These are phyloP conservation scores for Taxidea taxus DNA, from an alignment of 2,113 vertebrate species.

Conservation along the genomic window DNA sequence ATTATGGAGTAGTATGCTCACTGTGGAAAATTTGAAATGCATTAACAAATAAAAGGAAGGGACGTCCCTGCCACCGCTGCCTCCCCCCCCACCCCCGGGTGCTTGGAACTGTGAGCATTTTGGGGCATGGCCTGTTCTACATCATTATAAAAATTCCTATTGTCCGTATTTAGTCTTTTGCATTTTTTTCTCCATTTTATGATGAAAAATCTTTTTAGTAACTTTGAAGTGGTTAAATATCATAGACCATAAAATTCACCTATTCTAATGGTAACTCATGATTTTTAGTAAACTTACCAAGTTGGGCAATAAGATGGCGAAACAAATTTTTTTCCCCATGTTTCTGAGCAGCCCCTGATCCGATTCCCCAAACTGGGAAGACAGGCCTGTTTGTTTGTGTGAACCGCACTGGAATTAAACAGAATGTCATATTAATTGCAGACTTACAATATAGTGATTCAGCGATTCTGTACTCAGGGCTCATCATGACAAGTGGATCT, in stretches of 20 bases:
- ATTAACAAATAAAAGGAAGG: background rate
- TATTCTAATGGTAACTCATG: background rate
- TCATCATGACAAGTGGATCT: background rate
- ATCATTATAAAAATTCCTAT: background rate
- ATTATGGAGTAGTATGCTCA: background rate
- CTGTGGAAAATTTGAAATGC: background rate
- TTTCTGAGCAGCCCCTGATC: background rate
- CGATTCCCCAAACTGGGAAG: background rate
- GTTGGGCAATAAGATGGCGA: background rate
- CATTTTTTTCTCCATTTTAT: background rate
- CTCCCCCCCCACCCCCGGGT: accelerated
- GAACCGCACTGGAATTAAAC: background rate
- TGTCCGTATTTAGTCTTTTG: background rate
- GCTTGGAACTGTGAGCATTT: background rate
- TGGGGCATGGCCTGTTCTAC: background rate
- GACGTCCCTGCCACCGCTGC: background rate
- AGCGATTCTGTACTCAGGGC: background rate
- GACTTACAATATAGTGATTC: background rate
- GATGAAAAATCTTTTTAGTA: background rate
- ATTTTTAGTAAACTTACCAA: background rate
- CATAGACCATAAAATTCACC: background rate
- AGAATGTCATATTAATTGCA: background rate
- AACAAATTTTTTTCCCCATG: background rate
- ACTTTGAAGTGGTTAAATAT: background rate
- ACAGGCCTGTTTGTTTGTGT: background rate